These are phyloP conservation scores for Bradypodion pumilum DNA, from an alignment of 2,797 vertebrate species.

Conservation along the genomic window DNA sequence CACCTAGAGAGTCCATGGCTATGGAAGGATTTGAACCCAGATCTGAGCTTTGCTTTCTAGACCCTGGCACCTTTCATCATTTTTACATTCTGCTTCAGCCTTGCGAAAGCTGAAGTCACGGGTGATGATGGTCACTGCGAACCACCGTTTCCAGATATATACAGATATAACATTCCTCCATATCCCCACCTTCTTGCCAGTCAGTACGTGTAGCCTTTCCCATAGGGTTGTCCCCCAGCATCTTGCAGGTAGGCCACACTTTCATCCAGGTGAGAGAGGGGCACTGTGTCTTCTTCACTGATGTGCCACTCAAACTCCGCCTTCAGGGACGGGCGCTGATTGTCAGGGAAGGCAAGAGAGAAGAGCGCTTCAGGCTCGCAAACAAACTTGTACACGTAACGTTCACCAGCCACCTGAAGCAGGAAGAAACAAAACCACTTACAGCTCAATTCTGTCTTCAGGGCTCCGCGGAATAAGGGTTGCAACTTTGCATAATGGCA, in stretches of 20 bases:
- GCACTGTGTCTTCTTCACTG: conserved; percentile 95
- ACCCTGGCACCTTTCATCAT: not conserved
- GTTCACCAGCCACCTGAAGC: conserved; percentile 94
- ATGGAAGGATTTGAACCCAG: not conserved
- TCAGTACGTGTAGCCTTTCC: conserved; percentile 94
- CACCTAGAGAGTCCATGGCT: not conserved
- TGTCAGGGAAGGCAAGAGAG: conserved; percentile 94
- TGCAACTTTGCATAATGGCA: not conserved
- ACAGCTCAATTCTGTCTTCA: not conserved
- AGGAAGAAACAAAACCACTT: accelerated
- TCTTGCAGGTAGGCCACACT: conserved; percentile 81
- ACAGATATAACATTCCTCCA: conserved; percentile 11
- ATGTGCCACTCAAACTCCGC: conserved; percentile 88
- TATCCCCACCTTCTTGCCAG: not conserved
- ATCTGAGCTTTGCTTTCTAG: not conserved
- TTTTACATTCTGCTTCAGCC: not conserved
- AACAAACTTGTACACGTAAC: conserved; percentile 98
- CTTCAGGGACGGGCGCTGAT: conserved; percentile 89
- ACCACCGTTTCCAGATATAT: conserved; percentile 39
- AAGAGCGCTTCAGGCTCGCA: conserved; percentile 95
- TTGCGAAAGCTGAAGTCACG: conserved; percentile 4
- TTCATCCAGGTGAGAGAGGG: conserved; percentile 93
- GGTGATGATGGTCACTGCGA: not conserved
- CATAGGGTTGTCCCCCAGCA: conserved; percentile 85
- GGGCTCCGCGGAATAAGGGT: too few species aligned